Base-by-base conservation (phyloP, 2,113 vertebrate genomes). In the Seriola quinqueradiata region DNA sequence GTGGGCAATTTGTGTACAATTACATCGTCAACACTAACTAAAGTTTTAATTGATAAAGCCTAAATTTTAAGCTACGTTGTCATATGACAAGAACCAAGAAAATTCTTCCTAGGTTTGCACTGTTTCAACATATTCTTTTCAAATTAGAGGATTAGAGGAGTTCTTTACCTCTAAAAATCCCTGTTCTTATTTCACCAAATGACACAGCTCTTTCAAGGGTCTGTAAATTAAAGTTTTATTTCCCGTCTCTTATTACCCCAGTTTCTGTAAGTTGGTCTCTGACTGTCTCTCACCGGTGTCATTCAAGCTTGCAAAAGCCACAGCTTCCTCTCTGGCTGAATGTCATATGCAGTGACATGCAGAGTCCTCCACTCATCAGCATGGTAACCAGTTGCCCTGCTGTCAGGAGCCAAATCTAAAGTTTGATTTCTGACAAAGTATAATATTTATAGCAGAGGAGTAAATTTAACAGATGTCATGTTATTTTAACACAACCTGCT, bases 371-470 rank as follows among this genome's bases (percentile, higher is more conserved):
- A 25, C 21, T 71, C 12, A 54, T 71, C 61, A 38, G 12, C 72
- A 61, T 38, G 12, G 42, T 57, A 38, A 55, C 28, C 50, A 25
- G 32, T 58, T n/a, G 23, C 48, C n/a, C 42, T 58, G 12, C 38
- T 19, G 40, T 23, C 44, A 8, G 0, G 4, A 68, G 64, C 64
- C 73, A 74, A 73, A 83, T 48, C 40, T 40, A 21, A 70, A 25
- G 69, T 83, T 75, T 38, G 50, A 77, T 74, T 84, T 84, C 70
- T 72, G 32, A 55, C 54, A 81, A 75, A 78, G 79, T 75, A 75
- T 67, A 67, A 46, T 70, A 64, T 79, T 69, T 77, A 75, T 32
- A 52, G 8, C 61, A 38, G 57, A 60, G 40, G n/a, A 68, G 74
- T 70, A 67, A 19, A 64, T 82, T 55, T 65, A 79, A 76, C 77